Percentiles rank a stretch among this genome's conserved stretches.
Evolutionary conservation across 35 echinoderm and acorn worm genomes (phyloP).

Genomic region (Patiria miniata): DNA sequence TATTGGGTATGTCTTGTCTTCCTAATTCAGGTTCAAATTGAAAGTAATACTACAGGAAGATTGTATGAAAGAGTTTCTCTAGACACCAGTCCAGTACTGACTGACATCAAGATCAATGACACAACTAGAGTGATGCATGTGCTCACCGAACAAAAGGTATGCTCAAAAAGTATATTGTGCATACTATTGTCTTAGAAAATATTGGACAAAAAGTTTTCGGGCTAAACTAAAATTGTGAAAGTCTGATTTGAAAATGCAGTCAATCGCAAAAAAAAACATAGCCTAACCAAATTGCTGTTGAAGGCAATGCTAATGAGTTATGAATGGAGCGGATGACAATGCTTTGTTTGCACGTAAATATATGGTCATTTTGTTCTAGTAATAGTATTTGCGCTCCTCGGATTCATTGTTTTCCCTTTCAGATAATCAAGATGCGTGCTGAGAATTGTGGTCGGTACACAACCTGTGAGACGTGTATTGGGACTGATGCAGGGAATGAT

Average conservation of each 20-base stretch:
- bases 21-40: not conserved
- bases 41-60: not conserved
- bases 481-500: conserved; percentile 32
- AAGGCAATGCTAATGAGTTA: too few species aligned
- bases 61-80: not conserved
- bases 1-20: too few species aligned
- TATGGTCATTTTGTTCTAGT: too few species aligned
- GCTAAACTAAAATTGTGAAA: too few species aligned
- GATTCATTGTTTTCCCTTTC: not conserved
- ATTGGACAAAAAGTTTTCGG: too few species aligned
- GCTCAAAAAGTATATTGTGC: not conserved
- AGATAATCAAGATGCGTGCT: conserved; percentile 1
- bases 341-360: too few species aligned
- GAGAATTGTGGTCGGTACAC: conserved; percentile 67
- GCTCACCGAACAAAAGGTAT: conserved; percentile 15
- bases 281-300: too few species aligned
- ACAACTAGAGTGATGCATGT: not conserved
- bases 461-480: conserved; percentile 39
- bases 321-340: too few species aligned
- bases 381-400: too few species aligned
- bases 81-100: not conserved
- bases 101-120: conserved; percentile 5
- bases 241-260: too few species aligned
- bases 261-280: too few species aligned
- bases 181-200: not conserved